Percentiles rank a stretch among this genome's conserved stretches.
phyloP scores from a whole-genome alignment of 30 jellyfish, hydroid and myxozoan species.

The Aurelia sp. region DNA sequence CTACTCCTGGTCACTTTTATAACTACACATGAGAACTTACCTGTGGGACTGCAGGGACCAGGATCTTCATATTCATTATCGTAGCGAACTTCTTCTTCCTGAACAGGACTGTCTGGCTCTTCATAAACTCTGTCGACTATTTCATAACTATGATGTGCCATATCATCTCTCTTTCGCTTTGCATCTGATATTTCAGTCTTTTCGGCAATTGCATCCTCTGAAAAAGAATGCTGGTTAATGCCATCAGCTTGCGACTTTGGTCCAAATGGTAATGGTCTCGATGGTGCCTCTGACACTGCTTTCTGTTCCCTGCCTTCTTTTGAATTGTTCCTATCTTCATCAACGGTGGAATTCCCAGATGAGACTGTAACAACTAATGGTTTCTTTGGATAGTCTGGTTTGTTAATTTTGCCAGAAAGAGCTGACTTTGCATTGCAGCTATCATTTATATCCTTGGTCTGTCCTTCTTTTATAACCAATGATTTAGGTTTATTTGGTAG shows the following conservation, averaged over 20 bases:
- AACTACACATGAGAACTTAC: no score
- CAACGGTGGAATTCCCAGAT: constrained; percentile 21
- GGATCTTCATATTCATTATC: constrained; percentile 65
- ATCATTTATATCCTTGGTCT: constrained; percentile 32
- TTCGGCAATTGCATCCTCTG: neutral
- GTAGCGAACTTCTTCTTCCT: neutral
- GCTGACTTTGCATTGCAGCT: constrained; percentile 35
- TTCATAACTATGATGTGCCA: constrained; percentile 2
- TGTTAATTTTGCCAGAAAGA: neutral
- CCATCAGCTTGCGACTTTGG: constrained; percentile 16
- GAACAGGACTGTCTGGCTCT: constrained; percentile 6
- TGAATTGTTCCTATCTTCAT: neutral
- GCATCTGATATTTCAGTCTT: neutral
- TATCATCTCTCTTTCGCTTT: neutral
- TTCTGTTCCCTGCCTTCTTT: constrained; percentile 12
- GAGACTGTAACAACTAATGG: constrained; percentile 9
- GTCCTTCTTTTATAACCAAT: neutral
- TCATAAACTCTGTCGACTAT: constrained; percentile 11
- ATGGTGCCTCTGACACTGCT: constrained; percentile 63
- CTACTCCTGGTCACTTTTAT: no score
- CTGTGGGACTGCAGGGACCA: no score
- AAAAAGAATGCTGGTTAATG: neutral
- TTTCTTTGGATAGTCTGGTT: constrained; percentile 14
- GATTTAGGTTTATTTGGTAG: constrained; percentile 43
- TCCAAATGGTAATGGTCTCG: constrained; percentile 69